Base-by-base conservation (phyloP, 1,140 invertebrate species). In the Gryllus bimaculatus region DNA sequence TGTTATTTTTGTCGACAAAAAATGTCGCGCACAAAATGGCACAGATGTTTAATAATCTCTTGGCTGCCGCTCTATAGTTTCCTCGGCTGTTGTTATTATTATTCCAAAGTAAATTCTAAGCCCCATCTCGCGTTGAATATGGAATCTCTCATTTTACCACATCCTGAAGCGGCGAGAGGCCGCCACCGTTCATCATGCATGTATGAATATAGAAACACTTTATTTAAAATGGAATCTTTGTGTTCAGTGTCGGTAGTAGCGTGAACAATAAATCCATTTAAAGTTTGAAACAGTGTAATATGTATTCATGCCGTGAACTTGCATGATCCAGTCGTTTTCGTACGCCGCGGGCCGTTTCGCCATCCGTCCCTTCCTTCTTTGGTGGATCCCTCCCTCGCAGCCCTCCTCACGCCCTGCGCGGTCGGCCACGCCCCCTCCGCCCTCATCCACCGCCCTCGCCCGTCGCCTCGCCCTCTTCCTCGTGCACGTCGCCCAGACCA, bases 261-360 rank as follows among this genome's bases (percentile, higher is more conserved):
- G n/a, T 78, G 73, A 78, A 78, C 78, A 78, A 78, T 78, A 78
- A 78, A 78, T 78, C 78, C 78, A 78, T 78, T 78, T 78, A 74
- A 78, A 78, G 78, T 78, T 78, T 78, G 54, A 78, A 78, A 78
- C 78, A 78, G 8, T 73, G 78, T 78, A 74, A 78, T 78, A 78
- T 78, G 78, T 78, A 78, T 78, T 73, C 78, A 78, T 78, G 54
- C 20, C 54, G 21, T 73, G 78, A 21, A 26, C 49, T 73, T 12
- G 13, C 73, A 78, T 78, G 78, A 78, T 78, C 78, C 77, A 78
- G 77, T 66, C 75, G 12, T 48, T 47, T 13, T 8, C 5, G 12
- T 47, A 18, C 54, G 10, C 39, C 47, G 26, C 75, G 4, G 54
- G 18, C 54, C 18, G 54, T 18, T 66, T 66, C 54, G 10, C 54